A percentile compares a stretch with the other conserved stretches of the same genome.
phyloP scores from a whole-genome alignment of 1,140 invertebrate genomes.

The Papilio helenus region DNA sequence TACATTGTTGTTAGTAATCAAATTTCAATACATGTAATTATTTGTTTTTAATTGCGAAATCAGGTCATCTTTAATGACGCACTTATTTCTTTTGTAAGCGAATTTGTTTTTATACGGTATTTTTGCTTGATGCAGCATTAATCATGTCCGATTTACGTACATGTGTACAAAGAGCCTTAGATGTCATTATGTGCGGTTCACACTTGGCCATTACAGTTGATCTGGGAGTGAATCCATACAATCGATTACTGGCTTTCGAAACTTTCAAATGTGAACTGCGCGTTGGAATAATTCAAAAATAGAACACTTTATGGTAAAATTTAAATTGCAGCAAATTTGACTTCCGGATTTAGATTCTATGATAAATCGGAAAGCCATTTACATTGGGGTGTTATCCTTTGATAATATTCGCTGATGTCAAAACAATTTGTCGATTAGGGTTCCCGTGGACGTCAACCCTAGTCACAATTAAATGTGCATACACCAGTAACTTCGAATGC shows the following conservation, averaged over 20 bases:
- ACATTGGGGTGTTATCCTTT: conserved; percentile 3
- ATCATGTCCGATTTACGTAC: background rate
- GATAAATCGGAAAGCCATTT: conserved; percentile 2
- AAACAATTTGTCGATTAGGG: conserved; percentile 36
- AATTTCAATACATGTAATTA: background rate
- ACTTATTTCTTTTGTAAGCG: background rate
- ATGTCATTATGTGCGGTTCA: no score
- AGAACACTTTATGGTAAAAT: no score
- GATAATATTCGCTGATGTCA: conserved; percentile 6
- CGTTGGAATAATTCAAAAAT: no score
- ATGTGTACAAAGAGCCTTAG: no score
- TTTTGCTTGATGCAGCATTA: background rate
- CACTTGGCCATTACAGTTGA: no score
- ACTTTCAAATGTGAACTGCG: no score
- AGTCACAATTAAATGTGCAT: conserved; percentile 70
- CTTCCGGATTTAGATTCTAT: background rate
- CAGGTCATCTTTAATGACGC: background rate
- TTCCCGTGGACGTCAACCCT: conserved; percentile 11
- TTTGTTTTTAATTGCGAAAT: background rate
- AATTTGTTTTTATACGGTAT: background rate
- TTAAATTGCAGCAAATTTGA: background rate
- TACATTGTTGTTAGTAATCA: background rate
- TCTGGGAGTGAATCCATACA: no score
- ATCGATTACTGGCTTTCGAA: no score
- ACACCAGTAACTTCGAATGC: conserved; percentile 57